Evolutionary conservation across 2,888 invertebrate genomes (phyloP).

Genomic region (Caradrina clavipalpis): DNA sequence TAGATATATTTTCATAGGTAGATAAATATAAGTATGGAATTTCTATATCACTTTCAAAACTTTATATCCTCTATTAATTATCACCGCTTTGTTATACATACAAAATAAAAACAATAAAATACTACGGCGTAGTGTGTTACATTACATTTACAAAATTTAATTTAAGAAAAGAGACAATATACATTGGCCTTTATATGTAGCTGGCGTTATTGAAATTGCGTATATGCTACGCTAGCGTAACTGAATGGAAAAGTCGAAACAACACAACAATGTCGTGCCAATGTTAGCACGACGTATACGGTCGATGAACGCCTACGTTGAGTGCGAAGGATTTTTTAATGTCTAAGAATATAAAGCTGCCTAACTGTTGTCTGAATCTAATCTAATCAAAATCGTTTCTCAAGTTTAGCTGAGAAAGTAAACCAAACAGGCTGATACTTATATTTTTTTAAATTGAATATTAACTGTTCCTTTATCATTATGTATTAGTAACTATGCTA

Average conservation of each 20-base stretch:
- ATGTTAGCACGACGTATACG: too few relatives aligned
- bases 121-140: background rate
- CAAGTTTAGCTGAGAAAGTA: background rate
- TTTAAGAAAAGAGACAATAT: background rate
- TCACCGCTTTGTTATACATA: constrained; percentile 23
- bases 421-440: background rate
- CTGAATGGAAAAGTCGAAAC: too few relatives aligned
- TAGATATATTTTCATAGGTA: constrained; percentile 40
- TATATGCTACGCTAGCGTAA: too few relatives aligned
- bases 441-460: too few relatives aligned
- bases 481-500: too few relatives aligned
- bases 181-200: too few relatives aligned
- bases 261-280: too few relatives aligned
- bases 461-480: background rate
- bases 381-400: background rate
- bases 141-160: constrained; percentile 2
- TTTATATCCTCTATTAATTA: constrained; percentile 14
- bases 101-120: constrained; percentile 1
- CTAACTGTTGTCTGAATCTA: background rate
- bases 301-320: background rate
- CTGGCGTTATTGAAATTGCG: too few relatives aligned
- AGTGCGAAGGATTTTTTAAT: background rate
- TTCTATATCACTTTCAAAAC: constrained; percentile 31
- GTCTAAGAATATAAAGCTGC: background rate
- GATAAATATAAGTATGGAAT: constrained; percentile 43